Evolutionary conservation across 2,113 vertebrate genomes (phyloP).

Genomic region (Trachemys scripta): DNA sequence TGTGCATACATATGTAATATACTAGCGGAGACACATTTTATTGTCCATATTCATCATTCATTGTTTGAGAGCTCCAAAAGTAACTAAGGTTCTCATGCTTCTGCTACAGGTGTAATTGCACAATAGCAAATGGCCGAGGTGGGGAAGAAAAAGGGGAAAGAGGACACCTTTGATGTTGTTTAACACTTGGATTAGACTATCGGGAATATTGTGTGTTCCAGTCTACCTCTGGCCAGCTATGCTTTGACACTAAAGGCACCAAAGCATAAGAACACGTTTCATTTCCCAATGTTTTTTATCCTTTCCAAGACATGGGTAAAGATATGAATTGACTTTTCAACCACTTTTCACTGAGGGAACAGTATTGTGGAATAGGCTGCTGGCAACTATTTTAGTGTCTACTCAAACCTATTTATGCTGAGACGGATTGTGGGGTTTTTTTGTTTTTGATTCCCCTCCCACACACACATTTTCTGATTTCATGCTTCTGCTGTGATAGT

Average conservation of each 20-base stretch:
- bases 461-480: constrained; percentile 46
- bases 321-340: constrained; percentile 33
- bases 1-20: background rate
- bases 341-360: constrained; percentile 27
- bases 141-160: background rate
- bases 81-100: background rate
- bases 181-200: background rate
- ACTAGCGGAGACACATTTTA: background rate
- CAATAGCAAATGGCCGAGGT: background rate
- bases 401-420: constrained; percentile 34
- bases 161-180: background rate
- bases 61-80: background rate
- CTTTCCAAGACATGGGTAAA: constrained; percentile 44
- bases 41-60: background rate
- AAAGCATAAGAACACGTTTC: constrained; percentile 28
- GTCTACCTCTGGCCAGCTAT: background rate
- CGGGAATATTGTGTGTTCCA: background rate
- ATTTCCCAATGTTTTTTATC: constrained; percentile 7
- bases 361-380: background rate
- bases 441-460: constrained; percentile 2
- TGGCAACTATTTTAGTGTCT: constrained; percentile 34
- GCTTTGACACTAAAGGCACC: background rate
- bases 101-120: background rate
- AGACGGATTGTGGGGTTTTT: constrained; percentile 9
- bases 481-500: constrained; percentile 19